Percentiles rank a stretch among this genome's conserved stretches.
Evolutionary conservation across 2,888 invertebrate species (phyloP).

Genomic region (Tetragonula carbonaria): DNA sequence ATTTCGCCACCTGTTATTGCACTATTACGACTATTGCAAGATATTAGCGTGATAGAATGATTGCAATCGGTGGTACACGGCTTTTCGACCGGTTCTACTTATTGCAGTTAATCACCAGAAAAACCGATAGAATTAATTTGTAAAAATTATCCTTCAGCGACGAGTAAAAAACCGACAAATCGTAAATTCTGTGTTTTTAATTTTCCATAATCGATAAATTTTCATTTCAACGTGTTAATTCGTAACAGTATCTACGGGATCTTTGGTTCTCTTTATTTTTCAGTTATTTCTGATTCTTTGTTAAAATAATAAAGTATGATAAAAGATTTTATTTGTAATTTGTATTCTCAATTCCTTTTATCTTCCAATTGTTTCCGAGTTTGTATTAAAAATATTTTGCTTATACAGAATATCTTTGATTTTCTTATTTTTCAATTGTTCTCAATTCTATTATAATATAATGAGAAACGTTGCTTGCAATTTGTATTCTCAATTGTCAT

Average conservation of each 20-base stretch:
- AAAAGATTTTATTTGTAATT: not conserved
- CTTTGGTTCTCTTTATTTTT: not conserved
- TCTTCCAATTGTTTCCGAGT: too few species aligned
- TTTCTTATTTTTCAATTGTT: too few species aligned
- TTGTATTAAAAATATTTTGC: too few species aligned
- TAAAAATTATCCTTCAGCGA: not conserved
- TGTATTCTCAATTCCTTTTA: not conserved
- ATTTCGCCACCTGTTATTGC: conserved; percentile 53
- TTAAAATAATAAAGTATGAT: not conserved
- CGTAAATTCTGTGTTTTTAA: not conserved
- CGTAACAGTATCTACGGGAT: not conserved
- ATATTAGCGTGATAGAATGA: conserved; percentile 9
- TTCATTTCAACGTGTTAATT: not conserved
- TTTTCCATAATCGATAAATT: not conserved
- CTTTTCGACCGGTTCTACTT: conserved; percentile 5
- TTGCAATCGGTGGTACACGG: not conserved
- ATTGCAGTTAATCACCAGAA: conserved; percentile 24
- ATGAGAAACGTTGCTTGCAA: too few species aligned
- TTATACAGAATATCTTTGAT: too few species aligned
- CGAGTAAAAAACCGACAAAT: not conserved
- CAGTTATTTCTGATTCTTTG: not conserved
- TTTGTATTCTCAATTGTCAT: too few species aligned
- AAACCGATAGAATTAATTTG: not conserved
- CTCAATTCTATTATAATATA: too few species aligned
- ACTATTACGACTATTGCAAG: conserved; percentile 46